Conservation (phyloP, 2,113 vertebrate species). For the Tyto alba region DNA sequence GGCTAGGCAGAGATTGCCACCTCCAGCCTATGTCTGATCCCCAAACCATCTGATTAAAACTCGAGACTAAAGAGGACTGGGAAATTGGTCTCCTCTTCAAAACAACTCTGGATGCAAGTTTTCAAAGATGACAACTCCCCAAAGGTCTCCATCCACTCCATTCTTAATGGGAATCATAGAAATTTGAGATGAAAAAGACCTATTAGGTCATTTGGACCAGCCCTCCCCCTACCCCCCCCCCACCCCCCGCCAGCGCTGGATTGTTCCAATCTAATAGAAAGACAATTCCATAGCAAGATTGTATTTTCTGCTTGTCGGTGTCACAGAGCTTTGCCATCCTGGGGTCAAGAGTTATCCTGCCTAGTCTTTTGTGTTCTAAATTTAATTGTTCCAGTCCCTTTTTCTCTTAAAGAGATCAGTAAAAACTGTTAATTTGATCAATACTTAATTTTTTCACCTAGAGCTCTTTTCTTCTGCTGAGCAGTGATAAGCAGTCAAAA, state of each 20-base stretch:
- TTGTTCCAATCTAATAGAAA: conserved; percentile 62
- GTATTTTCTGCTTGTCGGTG: conserved; percentile 73
- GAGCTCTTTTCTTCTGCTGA: conserved; percentile 91
- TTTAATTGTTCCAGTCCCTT: conserved; percentile 91
- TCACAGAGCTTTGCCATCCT: conserved; percentile 70
- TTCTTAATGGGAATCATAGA: conserved; percentile 12
- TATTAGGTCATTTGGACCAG: conserved; percentile 1
- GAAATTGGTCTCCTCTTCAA: background rate
- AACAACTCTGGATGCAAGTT: background rate
- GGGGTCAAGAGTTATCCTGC: conserved; percentile 82
- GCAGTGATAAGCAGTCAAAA: conserved; percentile 90
- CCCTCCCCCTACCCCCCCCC: no score
- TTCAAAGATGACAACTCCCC: background rate
- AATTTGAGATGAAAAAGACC: conserved; percentile 24
- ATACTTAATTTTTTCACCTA: conserved; percentile 99
- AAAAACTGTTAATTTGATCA: conserved; percentile 99
- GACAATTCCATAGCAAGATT: conserved; percentile 63
- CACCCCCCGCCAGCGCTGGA: background rate
- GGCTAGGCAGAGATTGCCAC: background rate
- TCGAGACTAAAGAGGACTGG: background rate
- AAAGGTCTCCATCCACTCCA: background rate
- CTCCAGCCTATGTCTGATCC: background rate
- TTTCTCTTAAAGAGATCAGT: conserved; percentile 87
- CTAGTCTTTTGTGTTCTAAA: conserved; percentile 83
- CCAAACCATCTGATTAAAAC: background rate